These are phyloP conservation scores for Hecatera dysodea DNA, from an alignment of 2,888 invertebrate species.

Conservation along the genomic window DNA sequence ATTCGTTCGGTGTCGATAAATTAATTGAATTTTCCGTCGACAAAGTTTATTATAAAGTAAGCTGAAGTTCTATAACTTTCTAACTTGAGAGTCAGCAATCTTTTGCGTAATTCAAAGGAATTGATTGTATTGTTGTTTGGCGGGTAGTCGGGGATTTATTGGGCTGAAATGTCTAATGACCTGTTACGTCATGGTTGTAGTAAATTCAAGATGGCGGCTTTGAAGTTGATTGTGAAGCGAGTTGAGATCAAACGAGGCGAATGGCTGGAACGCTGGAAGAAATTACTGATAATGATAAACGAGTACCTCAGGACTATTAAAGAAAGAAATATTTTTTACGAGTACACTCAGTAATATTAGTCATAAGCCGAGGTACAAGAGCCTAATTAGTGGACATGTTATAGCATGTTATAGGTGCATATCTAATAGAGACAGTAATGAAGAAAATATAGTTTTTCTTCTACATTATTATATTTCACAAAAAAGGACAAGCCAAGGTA, in stretches of 20 bases:
- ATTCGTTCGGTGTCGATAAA: slow-evolving; percentile 79
- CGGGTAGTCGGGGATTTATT: slow-evolving; percentile 54
- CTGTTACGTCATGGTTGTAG: slow-evolving; percentile 34
- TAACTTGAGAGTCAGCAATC: slow-evolving; percentile 67
- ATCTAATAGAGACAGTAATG: too few relatives aligned
- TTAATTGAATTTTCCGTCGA: slow-evolving; percentile 80
- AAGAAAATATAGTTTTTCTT: background rate
- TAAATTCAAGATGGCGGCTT: slow-evolving; percentile 13
- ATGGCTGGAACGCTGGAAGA: background rate
- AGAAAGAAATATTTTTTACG: too few relatives aligned
- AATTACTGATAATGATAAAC: background rate
- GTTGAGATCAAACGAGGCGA: slow-evolving; percentile 14
- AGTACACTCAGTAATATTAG: too few relatives aligned
- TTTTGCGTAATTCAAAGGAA: slow-evolving; percentile 67
- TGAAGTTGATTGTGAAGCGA: background rate
- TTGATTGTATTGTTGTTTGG: slow-evolving; percentile 68
- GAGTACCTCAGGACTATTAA: too few relatives aligned
- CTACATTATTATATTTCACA: background rate
- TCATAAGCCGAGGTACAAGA: too few relatives aligned
- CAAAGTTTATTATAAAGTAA: slow-evolving; percentile 77
- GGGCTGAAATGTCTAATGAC: slow-evolving; percentile 53
- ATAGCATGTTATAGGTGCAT: background rate
- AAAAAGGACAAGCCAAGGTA: too few relatives aligned
- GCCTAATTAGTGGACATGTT: background rate
- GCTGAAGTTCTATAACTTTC: slow-evolving; percentile 72